Evolutionary conservation across 2,797 vertebrate genomes (phyloP).

Genomic region (Poecilia velifera): DNA sequence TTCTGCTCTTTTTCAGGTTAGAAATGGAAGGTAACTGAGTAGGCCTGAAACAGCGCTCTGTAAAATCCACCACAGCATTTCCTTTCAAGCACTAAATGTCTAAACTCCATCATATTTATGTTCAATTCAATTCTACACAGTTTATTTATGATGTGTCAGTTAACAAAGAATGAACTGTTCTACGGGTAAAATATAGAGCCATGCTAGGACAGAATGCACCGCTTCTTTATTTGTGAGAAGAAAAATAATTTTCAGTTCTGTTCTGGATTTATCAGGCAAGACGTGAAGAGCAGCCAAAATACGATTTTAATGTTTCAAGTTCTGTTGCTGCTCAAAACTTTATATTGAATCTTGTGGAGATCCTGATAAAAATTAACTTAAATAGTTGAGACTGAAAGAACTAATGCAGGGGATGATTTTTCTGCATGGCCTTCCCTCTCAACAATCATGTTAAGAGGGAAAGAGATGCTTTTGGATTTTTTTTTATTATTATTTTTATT

Average conservation of each 20-base stretch:
- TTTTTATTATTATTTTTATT: not conserved
- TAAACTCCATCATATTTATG: not conserved
- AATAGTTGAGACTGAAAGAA: not conserved
- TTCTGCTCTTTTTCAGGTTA: slow-evolving; percentile 7
- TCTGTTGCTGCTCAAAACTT: not conserved
- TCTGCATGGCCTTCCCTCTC: not conserved
- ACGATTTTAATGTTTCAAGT: not conserved
- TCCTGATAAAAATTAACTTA: not conserved
- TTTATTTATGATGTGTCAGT: not conserved
- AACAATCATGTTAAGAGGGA: not conserved
- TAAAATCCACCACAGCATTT: slow-evolving; percentile 3
- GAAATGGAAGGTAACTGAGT: not conserved
- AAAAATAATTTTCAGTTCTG: not conserved
- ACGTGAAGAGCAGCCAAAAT: not conserved
- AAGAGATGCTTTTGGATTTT: not conserved
- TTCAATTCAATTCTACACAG: not conserved
- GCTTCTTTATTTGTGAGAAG: not conserved
- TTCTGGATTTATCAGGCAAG: not conserved
- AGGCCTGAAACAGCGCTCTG: not conserved
- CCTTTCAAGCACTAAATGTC: not conserved
- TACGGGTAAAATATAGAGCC: not conserved
- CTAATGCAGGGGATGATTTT: not conserved
- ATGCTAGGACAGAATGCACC: not conserved
- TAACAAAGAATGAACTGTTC: not conserved
- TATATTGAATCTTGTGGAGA: not conserved